Evolutionary conservation across 2,888 invertebrate genomes (phyloP), one percentile per base, ranked within the genome.

Genomic region (Pammene aurita): DNA sequence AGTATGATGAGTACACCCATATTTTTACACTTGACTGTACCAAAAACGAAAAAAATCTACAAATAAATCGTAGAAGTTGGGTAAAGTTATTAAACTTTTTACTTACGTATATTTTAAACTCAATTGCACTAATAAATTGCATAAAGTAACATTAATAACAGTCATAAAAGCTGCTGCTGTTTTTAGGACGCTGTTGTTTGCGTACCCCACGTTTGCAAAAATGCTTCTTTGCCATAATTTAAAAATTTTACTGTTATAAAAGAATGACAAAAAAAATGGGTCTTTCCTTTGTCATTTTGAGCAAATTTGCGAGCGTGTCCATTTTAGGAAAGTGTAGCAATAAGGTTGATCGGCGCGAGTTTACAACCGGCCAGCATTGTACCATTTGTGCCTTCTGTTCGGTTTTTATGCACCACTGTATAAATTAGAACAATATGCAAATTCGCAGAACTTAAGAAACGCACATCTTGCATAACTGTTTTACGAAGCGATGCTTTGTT

Each of bases 361-460:
- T 75, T 75, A 74, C 69, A 78, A 79, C 63, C 48, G 74, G 67
- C 57, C 63, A 66, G 69, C 72, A 76, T 83, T 81, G 80, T 81
- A 61, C 73, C 71, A 71, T 76, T 83, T 81, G 80, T 81, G 62
- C 73, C 71, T 72, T 72, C 75, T 78, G 76, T 77, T 77, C 76
- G 76, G 79, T 84, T 82, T 82, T 83, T 81, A 81, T 78, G 71
- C 67, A 70, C 55, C 68, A 84, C 84, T 87, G 85, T 83, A 81
- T 82, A 81, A 79, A 84, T 84, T 79, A 76, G 75, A 77, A 77
- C 80, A 82, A 84, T 88, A 88, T 88, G 84, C 80, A 85, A 87
- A 88, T 91, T 89, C 90, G 84, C 74, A 84, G 91, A 90, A 90
- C 74, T 76, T 76, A 74, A 75, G 70, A 60, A 57, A 66, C 77